Evolutionary conservation across 2,113 vertebrate species (phyloP).

Genomic region (Zeus faber): DNA sequence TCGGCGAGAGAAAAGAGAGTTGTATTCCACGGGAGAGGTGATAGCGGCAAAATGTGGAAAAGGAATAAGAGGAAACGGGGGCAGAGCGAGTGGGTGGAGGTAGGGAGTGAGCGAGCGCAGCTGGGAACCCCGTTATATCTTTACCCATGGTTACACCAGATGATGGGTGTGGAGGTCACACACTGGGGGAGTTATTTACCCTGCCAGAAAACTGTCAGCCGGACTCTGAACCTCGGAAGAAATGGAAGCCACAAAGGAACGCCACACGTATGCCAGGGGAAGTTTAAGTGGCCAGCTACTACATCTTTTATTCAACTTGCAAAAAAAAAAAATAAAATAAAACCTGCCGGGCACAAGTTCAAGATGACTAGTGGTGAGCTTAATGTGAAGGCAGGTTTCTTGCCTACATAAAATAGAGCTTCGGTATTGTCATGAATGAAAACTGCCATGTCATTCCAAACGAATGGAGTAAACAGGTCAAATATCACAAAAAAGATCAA

Average conservation of each 20-base stretch:
- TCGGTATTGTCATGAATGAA: neutral
- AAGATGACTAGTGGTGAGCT: neutral
- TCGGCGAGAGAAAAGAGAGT: neutral
- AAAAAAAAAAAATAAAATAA: no score
- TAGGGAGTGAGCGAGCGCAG: constrained; percentile 28
- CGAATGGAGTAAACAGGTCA: neutral
- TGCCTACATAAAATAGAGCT: no score
- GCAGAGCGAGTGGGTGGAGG: constrained; percentile 12
- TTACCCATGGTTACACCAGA: constrained; percentile 32
- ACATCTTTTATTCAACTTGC: constrained; percentile 9
- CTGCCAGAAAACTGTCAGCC: constrained; percentile 22
- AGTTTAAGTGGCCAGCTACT: constrained; percentile 11
- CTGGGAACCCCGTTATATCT: constrained; percentile 34
- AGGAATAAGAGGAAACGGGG: neutral
- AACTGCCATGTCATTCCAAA: neutral
- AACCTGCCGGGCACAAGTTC: neutral
- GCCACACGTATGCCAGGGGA: constrained; percentile 13
- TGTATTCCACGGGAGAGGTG: neutral
- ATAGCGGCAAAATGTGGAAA: neutral
- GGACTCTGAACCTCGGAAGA: constrained; percentile 15
- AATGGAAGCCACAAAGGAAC: constrained; percentile 21
- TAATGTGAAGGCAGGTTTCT: neutral
- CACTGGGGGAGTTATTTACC: constrained; percentile 24
- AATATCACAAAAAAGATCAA: no score
- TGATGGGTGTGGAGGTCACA: constrained; percentile 36